Evolutionary conservation across 2,888 invertebrate species (phyloP).

Genomic region (Pristionchus maxplancki): DNA sequence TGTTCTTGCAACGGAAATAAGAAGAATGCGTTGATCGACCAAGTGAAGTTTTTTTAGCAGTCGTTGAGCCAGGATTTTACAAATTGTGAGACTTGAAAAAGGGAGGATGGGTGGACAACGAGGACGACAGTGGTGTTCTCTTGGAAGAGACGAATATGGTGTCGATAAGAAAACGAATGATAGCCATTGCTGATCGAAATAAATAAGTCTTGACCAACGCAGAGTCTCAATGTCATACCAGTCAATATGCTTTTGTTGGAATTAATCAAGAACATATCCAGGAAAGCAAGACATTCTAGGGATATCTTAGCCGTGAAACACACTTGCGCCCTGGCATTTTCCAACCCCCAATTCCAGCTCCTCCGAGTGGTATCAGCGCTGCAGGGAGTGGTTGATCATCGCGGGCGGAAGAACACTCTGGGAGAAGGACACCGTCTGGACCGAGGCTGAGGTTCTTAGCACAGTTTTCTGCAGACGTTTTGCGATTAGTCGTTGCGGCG

Average conservation of each 20-base stretch:
- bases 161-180: too few relatives aligned
- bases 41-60: too few relatives aligned
- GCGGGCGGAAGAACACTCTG: slow-evolving; percentile 75
- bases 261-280: not conserved
- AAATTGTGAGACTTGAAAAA: too few relatives aligned
- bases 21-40: too few relatives aligned
- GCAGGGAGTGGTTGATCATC: slow-evolving; percentile 73
- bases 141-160: too few relatives aligned
- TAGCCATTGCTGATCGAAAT: too few relatives aligned
- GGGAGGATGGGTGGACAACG: too few relatives aligned
- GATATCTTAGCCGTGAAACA: not conserved
- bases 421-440: slow-evolving; percentile 77
- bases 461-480: not conserved
- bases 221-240: too few relatives aligned
- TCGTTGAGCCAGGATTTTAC: too few relatives aligned
- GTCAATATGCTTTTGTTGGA: not conserved
- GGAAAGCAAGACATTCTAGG: not conserved
- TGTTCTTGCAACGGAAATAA: too few relatives aligned
- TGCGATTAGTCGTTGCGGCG: not conserved
- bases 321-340: not conserved
- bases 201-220: too few relatives aligned
- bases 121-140: too few relatives aligned
- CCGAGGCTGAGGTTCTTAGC: slow-evolving; percentile 50
- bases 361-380: slow-evolving; percentile 71
- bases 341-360: slow-evolving; percentile 53